Conservation (phyloP, 2,797 vertebrate species). For the Numenius phaeopus region DNA sequence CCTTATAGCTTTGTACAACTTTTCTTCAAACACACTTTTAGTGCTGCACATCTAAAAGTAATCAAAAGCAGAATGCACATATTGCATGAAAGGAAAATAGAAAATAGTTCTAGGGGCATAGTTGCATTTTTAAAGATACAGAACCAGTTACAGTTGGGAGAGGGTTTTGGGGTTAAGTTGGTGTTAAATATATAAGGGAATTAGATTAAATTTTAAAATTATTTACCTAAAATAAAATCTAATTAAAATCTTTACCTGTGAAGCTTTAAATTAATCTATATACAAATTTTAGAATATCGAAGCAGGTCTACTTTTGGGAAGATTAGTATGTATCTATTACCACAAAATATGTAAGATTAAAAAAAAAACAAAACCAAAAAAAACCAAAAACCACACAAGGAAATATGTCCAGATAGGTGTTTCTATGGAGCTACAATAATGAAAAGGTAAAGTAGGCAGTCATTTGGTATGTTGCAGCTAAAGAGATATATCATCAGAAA, state of each 20-base stretch:
- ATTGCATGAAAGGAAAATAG: slow-evolving; percentile 51
- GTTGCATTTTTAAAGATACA: neutral
- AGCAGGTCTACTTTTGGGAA: neutral
- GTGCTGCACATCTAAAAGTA: slow-evolving; percentile 11
- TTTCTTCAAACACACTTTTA: slow-evolving; percentile 53
- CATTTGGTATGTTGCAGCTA: neutral
- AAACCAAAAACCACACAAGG: neutral
- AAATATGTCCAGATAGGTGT: neutral
- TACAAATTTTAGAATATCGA: neutral
- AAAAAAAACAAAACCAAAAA: neutral
- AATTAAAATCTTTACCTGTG: neutral
- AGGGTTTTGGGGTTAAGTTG: neutral
- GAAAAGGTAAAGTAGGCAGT: neutral
- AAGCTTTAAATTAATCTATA: neutral
- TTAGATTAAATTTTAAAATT: neutral
- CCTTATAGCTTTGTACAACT: neutral
- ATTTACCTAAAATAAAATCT: neutral
- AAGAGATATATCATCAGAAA: neutral
- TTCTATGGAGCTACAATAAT: neutral
- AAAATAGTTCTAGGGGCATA: neutral
- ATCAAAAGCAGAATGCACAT: slow-evolving; percentile 42
- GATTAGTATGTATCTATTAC: neutral
- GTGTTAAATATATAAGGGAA: neutral
- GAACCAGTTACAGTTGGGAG: neutral
- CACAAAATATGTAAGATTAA: neutral